A percentile compares a stretch with the other conserved stretches of the same genome.
Conservation (phyloP, 2,797 vertebrate species). For the Micropoecilia bifurca region DNA sequence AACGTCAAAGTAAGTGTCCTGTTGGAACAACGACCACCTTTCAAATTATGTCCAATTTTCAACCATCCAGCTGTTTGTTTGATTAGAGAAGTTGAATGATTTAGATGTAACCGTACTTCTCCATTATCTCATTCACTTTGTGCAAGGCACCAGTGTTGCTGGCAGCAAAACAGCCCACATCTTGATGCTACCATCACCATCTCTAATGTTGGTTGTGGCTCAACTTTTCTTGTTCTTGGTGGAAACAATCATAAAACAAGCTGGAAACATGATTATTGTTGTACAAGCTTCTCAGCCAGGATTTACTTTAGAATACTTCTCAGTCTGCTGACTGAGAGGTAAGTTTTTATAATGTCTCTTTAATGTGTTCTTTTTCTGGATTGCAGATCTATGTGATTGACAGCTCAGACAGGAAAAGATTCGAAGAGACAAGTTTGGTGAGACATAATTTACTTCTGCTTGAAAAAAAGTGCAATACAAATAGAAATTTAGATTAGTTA, state of each 20-base stretch:
- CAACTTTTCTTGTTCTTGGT: not conserved
- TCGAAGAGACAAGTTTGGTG: conserved; percentile 87
- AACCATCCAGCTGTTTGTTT: not conserved
- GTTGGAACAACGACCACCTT: not conserved
- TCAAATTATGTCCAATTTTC: not conserved
- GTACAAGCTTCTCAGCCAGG: not conserved
- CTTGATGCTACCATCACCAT: not conserved
- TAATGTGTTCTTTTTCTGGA: conserved; percentile 11
- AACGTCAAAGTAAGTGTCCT: not conserved
- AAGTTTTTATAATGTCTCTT: not conserved
- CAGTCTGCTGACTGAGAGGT: not conserved
- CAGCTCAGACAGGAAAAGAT: conserved; percentile 86
- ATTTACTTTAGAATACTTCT: not conserved
- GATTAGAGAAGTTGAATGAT: not conserved
- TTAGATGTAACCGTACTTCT: not conserved
- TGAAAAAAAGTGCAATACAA: not conserved
- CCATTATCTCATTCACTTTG: not conserved
- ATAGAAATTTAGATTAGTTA: not conserved
- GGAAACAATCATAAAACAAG: not conserved
- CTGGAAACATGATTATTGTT: not conserved
- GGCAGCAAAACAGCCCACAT: not conserved
- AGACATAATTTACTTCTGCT: conserved; percentile 19
- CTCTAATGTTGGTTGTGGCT: not conserved
- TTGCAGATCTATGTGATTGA: conserved; percentile 89
- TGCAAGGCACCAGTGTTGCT: not conserved